Evolutionary conservation across 2,797 vertebrate genomes (phyloP).

Genomic region (Brotogeris chrysoptera): DNA sequence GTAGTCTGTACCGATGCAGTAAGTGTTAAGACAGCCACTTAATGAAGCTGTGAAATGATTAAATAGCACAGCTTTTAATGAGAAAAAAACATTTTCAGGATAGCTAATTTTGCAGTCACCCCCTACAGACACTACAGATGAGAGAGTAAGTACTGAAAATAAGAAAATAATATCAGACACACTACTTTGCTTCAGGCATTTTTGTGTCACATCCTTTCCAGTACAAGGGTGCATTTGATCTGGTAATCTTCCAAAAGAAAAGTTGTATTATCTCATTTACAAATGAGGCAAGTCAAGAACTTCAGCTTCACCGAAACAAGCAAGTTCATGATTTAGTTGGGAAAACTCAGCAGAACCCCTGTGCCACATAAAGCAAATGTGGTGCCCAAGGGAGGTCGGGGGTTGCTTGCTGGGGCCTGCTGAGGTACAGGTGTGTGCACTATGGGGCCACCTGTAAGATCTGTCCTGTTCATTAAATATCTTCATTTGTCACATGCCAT

Average conservation of each 20-base stretch:
- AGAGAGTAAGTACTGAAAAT: background rate
- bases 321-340: background rate
- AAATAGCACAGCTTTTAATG: background rate
- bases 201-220: background rate
- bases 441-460: background rate
- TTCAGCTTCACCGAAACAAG: background rate
- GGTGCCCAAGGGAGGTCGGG: background rate
- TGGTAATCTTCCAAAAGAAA: background rate
- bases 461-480: background rate
- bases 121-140: background rate
- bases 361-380: background rate
- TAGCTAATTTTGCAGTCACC: background rate
- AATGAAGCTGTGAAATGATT: background rate
- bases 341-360: background rate
- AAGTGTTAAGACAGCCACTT: background rate
- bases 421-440: background rate
- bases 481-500: fast-evolving
- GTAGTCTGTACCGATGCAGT: background rate
- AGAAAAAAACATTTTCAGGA: background rate
- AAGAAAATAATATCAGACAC: background rate
- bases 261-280: background rate
- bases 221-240: background rate
- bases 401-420: background rate
- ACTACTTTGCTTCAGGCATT: background rate
- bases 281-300: background rate